Evolutionary conservation across 30 jellyfish, hydroid and myxozoan species (phyloP), one percentile per base, ranked within the genome.

Genomic region (Hydractinia symbiolongicarpus): DNA sequence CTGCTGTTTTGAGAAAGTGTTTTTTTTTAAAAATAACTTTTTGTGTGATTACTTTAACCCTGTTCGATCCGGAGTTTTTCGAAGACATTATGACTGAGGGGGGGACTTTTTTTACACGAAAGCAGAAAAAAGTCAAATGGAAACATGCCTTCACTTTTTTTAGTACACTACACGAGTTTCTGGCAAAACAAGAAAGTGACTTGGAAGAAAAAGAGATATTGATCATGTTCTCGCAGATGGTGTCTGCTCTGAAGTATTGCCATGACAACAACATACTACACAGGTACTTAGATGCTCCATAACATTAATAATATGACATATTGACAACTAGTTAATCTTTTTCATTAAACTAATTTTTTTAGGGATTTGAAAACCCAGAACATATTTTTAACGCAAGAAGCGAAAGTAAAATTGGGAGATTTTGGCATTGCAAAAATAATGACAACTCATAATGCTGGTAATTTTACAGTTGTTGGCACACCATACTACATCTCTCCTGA

Each of bases 401-500:
- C 85, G 68, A 86, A 90, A 83, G 97, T 90, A 19, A 90, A 90
- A 76, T 82, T 90, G 8, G 95, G 97, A 50, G 97, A 90, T 81
- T 90, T 90, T 78, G 97, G 97, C 8, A 90, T 90, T 54, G 97
- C 97, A 8, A 90, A 85, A 83, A 86, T 90, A 4, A 90, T 90
- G 95, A 72, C 90, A 50, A 90, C 97, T 5, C 74, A 91, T 44
- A 91, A 84, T 72, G 95, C 81, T 68, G 97, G 95, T 8, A 85
- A 90, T 66, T 79, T 79, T 57, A 90, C 97, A 8, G 97, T 90
- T 49, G 90, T 90, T 15, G 97, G 97, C n/a, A 90, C 97, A 4
- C 97, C 97, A 51, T 90, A 90, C 82, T 90, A 90, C 56, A 90
- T 90, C 53, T 90, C 95, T 7, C 97, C 97, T 17, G 97, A 90